Base-by-base conservation (phyloP, 2,113 vertebrate species). In the Silurus asotus region DNA sequence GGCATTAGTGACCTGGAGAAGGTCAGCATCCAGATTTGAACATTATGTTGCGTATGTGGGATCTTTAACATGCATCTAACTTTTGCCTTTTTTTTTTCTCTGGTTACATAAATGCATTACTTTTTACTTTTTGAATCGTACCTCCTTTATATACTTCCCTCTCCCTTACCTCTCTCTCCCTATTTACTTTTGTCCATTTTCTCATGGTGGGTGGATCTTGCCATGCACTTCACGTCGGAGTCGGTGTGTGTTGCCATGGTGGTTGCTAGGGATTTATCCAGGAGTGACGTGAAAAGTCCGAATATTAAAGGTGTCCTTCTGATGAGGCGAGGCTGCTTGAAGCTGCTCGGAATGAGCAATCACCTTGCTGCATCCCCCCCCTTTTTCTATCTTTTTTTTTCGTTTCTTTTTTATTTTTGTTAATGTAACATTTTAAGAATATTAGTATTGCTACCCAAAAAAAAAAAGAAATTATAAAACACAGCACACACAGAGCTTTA, bases 271-370 rank as follows among this genome's bases (percentile, higher is more conserved):
- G 95, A 94, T 94, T 95, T 94, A 95, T 92, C 86, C 90, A 76
- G 88, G 93, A 94, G 92, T 95, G 94, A 94, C 90, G 91, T 92
- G 88, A 91, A 93, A 93, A 93, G 91, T 94, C 94, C 87, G 94
- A 95, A 95, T 96, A 95, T 94, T 96, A 95, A 94, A 95, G 93
- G 94, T 95, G 94, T 94, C 93, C 93, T 94, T 95, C 92, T 94
- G 91, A 91, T 89, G 91, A 90, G 89, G 64, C 67, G 53, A 90
- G 92, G 91, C 88, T 90, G 91, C 87, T 92, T 88, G 90, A 93
- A 92, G 92, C 90, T 87, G 91, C 90, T 81, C 88, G 79, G 91
- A 93, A 93, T 92, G 88, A 94, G 91, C 90, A 94, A 91, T 92
- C 80, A 84, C 92, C 88, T 91, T 72, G 82, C 89, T 90, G 85